Evolutionary conservation across 37 sponge, comb jelly and placozoan genomes (phyloP), one percentile per base, ranked within the genome.

Genomic region (Theonella swinhoei): DNA sequence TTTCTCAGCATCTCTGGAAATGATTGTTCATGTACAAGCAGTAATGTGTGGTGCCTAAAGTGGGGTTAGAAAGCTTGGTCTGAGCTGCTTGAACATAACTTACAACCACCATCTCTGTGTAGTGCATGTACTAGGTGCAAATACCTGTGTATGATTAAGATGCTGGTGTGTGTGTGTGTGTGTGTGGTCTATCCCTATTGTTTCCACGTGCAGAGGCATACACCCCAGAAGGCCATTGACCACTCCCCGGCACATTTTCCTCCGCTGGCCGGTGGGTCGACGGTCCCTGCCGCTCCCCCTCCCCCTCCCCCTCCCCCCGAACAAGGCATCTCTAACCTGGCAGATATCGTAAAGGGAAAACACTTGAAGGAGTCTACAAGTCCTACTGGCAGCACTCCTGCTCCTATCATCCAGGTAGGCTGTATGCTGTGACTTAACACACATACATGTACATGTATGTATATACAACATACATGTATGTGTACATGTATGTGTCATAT

Each of bases 191-290:
- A 35, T 36, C 11, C 60, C 11, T 19, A 11, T 19, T 20, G 17
- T 58, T 19, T 20, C 60, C 60, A 58, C 60, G 11, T 31, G n/a
- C 64, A 89, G 86, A 82, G 83, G 1, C 86, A 84, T 0, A 75
- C 70, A 42, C 74, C 39, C 1, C 80, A 76, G 75, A 81, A 62
- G 58, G 85, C 81, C 47, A 24, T 91, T 24, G 91, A 91, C 23
- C 70, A 85, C 24, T 86, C 78, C 20, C 78, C 87, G 19, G 64
- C 78, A 0, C 65, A 82, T 59, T 91, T 91, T 59, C 91, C 91
- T 78, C 91, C 91, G 25, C 73, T 91, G 30, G 79, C 89, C 20
- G 72, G 70, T 3, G 37, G 47, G 23, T 37, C 67, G 24, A 58
- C 62, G 37, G 59, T 71, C 31, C 32, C 75, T n/a, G 22, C 78